These are phyloP conservation scores for Ia io DNA, from an alignment of 2,113 vertebrate species.

Conservation along the genomic window DNA sequence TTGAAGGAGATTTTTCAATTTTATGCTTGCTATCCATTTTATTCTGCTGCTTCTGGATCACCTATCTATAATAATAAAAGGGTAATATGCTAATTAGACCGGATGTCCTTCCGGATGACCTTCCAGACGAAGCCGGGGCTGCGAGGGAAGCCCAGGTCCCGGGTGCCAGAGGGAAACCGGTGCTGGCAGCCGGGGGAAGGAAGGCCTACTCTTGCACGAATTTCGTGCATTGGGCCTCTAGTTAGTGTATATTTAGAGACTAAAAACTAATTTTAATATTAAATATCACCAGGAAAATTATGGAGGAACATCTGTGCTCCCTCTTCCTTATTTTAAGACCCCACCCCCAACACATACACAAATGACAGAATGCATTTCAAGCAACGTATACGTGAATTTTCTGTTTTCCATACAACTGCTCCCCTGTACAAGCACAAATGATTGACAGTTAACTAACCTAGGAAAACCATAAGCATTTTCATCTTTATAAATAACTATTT, in stretches of 20 bases:
- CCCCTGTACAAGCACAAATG: not conserved
- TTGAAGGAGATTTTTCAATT: not conserved
- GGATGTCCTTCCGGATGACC: too few species aligned
- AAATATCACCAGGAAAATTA: not conserved
- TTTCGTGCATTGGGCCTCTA: too few species aligned
- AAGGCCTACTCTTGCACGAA: too few species aligned
- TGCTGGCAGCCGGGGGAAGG: too few species aligned
- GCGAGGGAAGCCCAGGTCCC: too few species aligned
- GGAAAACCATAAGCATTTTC: not conserved
- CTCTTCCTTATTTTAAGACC: not conserved
- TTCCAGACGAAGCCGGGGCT: too few species aligned
- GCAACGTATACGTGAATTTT: not conserved
- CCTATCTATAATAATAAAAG: not conserved
- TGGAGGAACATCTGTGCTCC: not conserved
- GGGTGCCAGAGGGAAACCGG: too few species aligned
- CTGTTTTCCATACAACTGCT: not conserved
- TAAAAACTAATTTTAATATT: not conserved
- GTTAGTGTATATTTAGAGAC: not conserved
- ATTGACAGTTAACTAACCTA: not conserved
- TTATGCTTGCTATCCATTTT: not conserved
- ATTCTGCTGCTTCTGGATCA: not conserved
- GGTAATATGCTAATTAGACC: too few species aligned
- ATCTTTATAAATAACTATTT: conserved; percentile 37
- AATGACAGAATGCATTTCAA: not conserved
- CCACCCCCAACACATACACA: not conserved